phyloP scores from a whole-genome alignment of 64 coral and sea anemone species.

The Dendrophyllia cribrosa region DNA sequence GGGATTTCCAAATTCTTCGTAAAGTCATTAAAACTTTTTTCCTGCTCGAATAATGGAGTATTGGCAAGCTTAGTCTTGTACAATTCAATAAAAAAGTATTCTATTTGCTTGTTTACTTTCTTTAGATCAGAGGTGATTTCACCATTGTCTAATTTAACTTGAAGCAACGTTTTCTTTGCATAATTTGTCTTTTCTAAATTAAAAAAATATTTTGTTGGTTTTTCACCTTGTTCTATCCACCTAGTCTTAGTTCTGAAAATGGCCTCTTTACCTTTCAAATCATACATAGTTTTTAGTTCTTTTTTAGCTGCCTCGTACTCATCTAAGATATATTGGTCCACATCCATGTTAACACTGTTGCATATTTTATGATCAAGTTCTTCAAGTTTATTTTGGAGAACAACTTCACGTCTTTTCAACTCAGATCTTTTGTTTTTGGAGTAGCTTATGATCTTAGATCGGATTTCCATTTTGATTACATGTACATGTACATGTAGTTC shows the following conservation, averaged over 20 bases:
- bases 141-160: too few relatives aligned
- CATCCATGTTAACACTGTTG: too few relatives aligned
- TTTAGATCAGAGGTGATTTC: not conserved
- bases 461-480: too few relatives aligned
- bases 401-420: not conserved
- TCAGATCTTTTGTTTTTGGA: not conserved
- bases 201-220: not conserved
- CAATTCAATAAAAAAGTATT: not conserved
- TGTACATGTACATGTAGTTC: too few relatives aligned
- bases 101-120: not conserved
- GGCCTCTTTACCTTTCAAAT: not conserved
- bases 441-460: not conserved
- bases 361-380: too few relatives aligned
- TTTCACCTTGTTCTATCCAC: not conserved
- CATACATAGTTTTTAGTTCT: not conserved
- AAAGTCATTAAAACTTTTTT: not conserved
- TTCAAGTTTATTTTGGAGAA: not conserved
- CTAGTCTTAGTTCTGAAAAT: not conserved
- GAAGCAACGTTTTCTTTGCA: not conserved
- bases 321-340: too few relatives aligned
- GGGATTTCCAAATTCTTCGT: not conserved
- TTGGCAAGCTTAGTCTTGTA: not conserved
- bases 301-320: too few relatives aligned
- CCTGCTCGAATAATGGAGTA: not conserved
- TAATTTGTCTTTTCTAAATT: not conserved